Evolutionary conservation across 2,888 invertebrate genomes (phyloP).

Genomic region (Conops quadrifasciatus): DNA sequence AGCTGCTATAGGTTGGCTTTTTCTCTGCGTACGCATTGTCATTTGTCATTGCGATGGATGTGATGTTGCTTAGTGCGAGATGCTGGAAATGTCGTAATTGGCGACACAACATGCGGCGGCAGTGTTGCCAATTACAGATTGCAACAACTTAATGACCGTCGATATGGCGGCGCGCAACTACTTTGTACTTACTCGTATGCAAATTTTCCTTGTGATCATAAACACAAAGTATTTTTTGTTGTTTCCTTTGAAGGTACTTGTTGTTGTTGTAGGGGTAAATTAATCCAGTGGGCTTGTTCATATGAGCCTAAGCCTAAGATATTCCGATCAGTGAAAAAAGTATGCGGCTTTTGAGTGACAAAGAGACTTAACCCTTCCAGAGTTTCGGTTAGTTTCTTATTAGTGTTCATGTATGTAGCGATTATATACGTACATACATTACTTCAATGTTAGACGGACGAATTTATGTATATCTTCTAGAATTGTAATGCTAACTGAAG

Average conservation of each 20-base stretch:
- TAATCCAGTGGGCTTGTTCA: not conserved
- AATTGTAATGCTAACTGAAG: no score
- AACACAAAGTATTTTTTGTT: not conserved
- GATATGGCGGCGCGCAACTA: constrained; percentile 48
- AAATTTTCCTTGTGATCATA: constrained; percentile 41
- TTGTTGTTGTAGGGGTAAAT: not conserved
- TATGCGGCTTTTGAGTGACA: no score
- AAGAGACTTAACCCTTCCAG: no score
- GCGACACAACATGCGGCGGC: constrained; percentile 22
- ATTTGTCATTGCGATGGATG: no score
- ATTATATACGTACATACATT: no score
- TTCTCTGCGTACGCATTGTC: not conserved
- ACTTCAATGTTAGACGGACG: no score
- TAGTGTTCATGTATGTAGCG: no score
- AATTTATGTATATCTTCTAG: no score
- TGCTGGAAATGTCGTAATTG: constrained; percentile 21
- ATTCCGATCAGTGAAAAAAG: no score
- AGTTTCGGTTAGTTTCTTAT: no score
- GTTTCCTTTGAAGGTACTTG: not conserved
- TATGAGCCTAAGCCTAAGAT: not conserved
- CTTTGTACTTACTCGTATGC: constrained; percentile 51
- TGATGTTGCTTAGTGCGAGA: not conserved
- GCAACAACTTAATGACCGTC: constrained; percentile 56
- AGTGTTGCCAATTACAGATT: constrained; percentile 56
- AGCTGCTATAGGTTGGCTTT: not conserved